These are phyloP conservation scores for Hemicordylus capensis DNA, from an alignment of 2,113 vertebrate species.

Conservation along the genomic window DNA sequence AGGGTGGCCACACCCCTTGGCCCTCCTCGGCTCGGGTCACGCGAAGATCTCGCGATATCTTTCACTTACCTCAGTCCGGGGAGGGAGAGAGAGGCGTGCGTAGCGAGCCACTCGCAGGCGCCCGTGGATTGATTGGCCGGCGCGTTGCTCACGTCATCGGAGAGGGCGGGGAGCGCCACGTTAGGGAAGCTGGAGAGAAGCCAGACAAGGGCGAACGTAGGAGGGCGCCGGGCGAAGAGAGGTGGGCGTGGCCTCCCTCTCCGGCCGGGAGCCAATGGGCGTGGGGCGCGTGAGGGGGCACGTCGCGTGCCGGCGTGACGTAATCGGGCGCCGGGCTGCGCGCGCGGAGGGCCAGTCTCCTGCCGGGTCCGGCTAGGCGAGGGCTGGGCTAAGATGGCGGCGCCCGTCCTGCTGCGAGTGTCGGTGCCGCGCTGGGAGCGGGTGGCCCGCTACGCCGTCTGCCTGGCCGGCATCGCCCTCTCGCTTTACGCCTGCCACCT, in stretches of 20 bases:
- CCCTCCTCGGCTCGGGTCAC: not conserved
- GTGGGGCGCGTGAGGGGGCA: conserved; percentile 43
- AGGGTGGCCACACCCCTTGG: not conserved
- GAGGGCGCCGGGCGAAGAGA: not conserved
- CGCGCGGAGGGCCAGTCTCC: conserved; percentile 25
- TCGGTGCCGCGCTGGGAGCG: conserved; percentile 97
- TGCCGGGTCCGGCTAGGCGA: conserved; percentile 62
- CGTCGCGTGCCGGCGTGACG: conserved; percentile 54
- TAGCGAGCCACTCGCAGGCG: not conserved
- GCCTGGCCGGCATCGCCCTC: conserved; percentile 88
- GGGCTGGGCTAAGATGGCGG: conserved; percentile 93
- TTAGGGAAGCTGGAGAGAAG: not conserved
- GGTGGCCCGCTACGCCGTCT: conserved; percentile 91
- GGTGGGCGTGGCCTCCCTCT: conserved; percentile 48
- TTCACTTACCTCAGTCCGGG: not conserved
- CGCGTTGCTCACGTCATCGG: not conserved
- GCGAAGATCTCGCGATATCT: not conserved
- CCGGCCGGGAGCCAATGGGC: not conserved
- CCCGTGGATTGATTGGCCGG: not conserved
- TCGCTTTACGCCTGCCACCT: conserved; percentile 94
- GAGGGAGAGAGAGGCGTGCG: no score
- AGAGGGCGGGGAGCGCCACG: conserved; percentile 4
- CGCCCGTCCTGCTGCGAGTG: conserved; percentile 97
- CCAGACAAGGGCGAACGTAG: not conserved
- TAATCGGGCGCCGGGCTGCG: conserved; percentile 27